Evolutionary conservation across 2,797 vertebrate species (phyloP).

Genomic region (Chiroxiphia lanceolata): DNA sequence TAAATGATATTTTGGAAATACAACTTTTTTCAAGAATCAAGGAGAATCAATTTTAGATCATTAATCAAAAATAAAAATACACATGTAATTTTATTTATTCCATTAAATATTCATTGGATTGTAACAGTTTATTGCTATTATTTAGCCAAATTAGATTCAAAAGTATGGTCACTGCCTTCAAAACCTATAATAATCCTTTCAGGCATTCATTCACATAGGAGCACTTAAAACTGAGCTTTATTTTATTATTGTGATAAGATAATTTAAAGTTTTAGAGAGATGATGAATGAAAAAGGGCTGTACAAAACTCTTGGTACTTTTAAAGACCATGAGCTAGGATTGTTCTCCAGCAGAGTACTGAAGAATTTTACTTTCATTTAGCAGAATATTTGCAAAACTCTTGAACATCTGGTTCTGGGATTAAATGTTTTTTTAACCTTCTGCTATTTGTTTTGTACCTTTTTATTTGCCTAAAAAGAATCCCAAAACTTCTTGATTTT

Average conservation of each 20-base stretch:
- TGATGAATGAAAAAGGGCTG: not conserved
- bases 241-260: not conserved
- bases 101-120: not conserved
- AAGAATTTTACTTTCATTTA: not conserved
- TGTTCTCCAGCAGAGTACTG: not conserved
- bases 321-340: not conserved
- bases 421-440: not conserved
- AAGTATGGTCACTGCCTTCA: not conserved
- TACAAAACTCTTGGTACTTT: not conserved
- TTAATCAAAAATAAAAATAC: constrained; percentile 3
- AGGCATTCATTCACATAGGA: not conserved
- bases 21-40: not conserved
- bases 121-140: constrained; percentile 11
- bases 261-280: not conserved
- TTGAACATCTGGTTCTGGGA: not conserved
- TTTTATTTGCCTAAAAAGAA: not conserved
- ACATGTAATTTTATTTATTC: not conserved
- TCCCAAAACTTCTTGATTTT: not conserved
- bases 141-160: constrained; percentile 15
- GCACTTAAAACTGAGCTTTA: not conserved
- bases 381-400: not conserved
- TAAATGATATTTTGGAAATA: not conserved
- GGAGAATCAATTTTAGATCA: not conserved
- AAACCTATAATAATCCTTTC: not conserved
- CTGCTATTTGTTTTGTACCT: not conserved